Conservation (phyloP, 2,888 invertebrate genomes). For the Psococerastis gibbosa region DNA sequence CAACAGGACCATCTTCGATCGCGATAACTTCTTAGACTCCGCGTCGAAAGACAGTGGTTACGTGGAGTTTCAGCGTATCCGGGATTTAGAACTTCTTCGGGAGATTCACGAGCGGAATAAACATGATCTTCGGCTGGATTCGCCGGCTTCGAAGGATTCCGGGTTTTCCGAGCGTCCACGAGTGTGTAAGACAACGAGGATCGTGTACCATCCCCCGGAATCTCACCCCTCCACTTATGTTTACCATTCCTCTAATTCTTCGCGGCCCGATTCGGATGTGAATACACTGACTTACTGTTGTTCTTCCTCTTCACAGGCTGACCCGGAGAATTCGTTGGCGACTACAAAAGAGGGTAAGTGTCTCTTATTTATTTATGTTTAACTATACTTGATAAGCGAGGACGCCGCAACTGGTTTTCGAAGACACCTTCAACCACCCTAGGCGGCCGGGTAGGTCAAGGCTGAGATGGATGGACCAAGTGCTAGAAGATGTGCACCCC, state of each 20-base stretch:
- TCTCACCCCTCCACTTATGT: neutral
- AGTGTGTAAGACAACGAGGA: slow-evolving; percentile 3
- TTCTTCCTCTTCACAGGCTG: slow-evolving; percentile 34
- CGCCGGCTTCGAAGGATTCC: slow-evolving; percentile 2
- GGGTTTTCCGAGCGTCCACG: slow-evolving; percentile 4
- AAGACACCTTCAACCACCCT: too few species aligned
- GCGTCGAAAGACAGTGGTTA: slow-evolving; percentile 6
- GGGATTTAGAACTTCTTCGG: slow-evolving; percentile 1
- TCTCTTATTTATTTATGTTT: too few species aligned
- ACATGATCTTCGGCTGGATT: slow-evolving; percentile 1
- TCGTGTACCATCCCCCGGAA: slow-evolving; percentile 1
- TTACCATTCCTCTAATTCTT: slow-evolving; percentile 14
- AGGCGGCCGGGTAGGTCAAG: too few species aligned
- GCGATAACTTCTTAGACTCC: neutral
- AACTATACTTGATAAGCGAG: too few species aligned
- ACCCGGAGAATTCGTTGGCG: slow-evolving; percentile 58
- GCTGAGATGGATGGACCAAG: too few species aligned
- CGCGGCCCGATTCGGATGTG: neutral
- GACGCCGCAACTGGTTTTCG: too few species aligned
- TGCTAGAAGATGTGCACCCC: too few species aligned
- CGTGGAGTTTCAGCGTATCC: slow-evolving; percentile 2
- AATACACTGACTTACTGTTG: slow-evolving; percentile 17
- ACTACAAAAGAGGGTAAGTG: slow-evolving; percentile 72
- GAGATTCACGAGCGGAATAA: slow-evolving; percentile 5
- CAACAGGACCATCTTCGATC: neutral